Evolutionary conservation across 2,797 vertebrate genomes (phyloP).

Genomic region (Decapterus maruadsi): DNA sequence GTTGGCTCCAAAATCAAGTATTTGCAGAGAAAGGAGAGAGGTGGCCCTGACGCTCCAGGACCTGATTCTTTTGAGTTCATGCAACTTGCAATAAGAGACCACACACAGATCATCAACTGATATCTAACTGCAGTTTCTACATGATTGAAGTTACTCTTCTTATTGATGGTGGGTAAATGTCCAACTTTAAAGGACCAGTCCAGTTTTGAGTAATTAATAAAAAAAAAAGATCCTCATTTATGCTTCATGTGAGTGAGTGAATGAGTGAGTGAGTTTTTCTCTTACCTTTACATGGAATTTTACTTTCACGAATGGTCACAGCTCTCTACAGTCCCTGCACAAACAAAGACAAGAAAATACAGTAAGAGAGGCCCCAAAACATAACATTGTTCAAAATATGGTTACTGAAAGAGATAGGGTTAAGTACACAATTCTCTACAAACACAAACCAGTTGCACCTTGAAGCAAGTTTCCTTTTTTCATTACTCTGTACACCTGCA

Average conservation of each 20-base stretch:
- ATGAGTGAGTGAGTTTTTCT: no score
- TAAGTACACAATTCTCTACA: neutral
- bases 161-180: neutral
- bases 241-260: neutral
- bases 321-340: conserved; percentile 25
- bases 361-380: neutral
- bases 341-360: conserved; percentile 9
- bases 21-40: conserved; percentile 4
- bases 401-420: neutral
- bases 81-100: neutral
- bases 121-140: neutral
- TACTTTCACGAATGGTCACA: conserved; percentile 24
- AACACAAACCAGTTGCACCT: neutral
- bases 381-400: neutral
- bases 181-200: neutral
- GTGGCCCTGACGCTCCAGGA: neutral
- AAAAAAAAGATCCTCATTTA: neutral
- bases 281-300: conserved; percentile 53
- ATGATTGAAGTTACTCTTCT: neutral
- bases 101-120: neutral
- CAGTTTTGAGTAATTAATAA: neutral
- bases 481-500: conserved; percentile 14
- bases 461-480: neutral
- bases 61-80: neutral
- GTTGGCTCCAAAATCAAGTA: conserved; percentile 11